Base-by-base conservation (phyloP, 2,797 vertebrate genomes). In the Argya squamiceps region DNA sequence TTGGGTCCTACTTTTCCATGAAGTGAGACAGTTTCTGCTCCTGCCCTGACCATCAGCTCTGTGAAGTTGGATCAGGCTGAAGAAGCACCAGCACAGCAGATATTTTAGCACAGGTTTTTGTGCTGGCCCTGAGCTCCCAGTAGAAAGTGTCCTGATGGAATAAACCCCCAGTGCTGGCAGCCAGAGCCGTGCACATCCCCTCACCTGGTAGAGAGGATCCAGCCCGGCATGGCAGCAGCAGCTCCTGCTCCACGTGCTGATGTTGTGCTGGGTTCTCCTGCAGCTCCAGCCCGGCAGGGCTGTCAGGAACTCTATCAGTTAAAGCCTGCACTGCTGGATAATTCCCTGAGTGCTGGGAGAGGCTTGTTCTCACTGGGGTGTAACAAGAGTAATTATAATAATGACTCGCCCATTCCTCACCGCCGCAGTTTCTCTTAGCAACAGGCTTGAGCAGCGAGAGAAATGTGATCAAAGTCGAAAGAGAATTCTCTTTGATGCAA, bases 401-500 rank as follows among this genome's bases (percentile, higher is more conserved):
- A 92, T 67, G 71, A 96, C 76, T 86, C 32, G 12, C 83, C 88
- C 90, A 12, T 79, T 88, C 94, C 95, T 90, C 85, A 43, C 7
- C 7, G 7, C 53, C 1, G 14, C 41, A 32, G 90, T 69, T 93
- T 93, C 95, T 93, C 95, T 88, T 96, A 96, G 94, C 91, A 94
- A 97, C 96, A 77, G 83, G 87, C 89, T 84, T 3, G 69, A 88
- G 88, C 91, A 37, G 47, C 37, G 0, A 39, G n/a, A 96, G 93
- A 93, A 94, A 93, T 7, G 62, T 37, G 83, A 91, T 89, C 83
- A 44, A 97, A 94, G 88, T 76, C 41, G 78, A 93, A 94, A 91
- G 95, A 50, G 92, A 88, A 68, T 91, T 93, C 92, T 84, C 94
- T 97, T 94, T 93, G 92, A 95, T 97, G 95, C 82, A 62, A 77